Conservation (phyloP, 2,113 vertebrate species). For the Gnathonemus echidnorhynchus region DNA sequence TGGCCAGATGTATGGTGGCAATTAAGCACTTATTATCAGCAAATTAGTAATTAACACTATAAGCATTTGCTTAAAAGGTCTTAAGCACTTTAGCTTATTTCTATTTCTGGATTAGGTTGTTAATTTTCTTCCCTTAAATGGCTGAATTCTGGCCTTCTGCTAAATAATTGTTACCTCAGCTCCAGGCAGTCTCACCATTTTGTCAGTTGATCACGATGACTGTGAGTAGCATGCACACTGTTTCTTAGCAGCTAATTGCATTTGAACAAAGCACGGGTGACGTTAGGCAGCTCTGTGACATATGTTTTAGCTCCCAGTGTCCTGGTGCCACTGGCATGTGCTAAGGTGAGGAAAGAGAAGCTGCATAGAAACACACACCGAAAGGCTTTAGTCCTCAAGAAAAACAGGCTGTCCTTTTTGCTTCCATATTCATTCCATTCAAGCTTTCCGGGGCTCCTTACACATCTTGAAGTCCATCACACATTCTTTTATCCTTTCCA, state of each 20-base stretch:
- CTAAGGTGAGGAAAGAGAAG: background rate
- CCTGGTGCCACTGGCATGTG: background rate
- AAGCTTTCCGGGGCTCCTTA: background rate
- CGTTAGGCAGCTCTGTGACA: background rate
- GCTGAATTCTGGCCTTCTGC: background rate
- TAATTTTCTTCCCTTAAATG: background rate
- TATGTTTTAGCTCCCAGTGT: background rate
- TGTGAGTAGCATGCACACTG: background rate
- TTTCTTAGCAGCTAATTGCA: background rate
- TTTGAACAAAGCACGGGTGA: background rate
- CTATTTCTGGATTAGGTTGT: background rate
- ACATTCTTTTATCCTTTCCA: background rate
- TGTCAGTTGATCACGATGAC: background rate
- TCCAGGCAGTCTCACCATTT: background rate
- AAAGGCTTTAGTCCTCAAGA: background rate
- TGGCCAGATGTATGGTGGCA: background rate
- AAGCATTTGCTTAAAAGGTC: background rate
- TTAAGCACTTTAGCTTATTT: background rate
- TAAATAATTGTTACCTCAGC: background rate
- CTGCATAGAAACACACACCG: background rate
- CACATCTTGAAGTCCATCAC: background rate
- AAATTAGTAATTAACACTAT: background rate
- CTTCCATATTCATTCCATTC: background rate
- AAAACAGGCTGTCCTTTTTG: background rate
- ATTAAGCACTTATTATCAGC: constrained; percentile 2